Evolutionary conservation across 1,140 invertebrate genomes (phyloP), one percentile per base, ranked within the genome.

Genomic region (Vollenhovia emeryi): DNA sequence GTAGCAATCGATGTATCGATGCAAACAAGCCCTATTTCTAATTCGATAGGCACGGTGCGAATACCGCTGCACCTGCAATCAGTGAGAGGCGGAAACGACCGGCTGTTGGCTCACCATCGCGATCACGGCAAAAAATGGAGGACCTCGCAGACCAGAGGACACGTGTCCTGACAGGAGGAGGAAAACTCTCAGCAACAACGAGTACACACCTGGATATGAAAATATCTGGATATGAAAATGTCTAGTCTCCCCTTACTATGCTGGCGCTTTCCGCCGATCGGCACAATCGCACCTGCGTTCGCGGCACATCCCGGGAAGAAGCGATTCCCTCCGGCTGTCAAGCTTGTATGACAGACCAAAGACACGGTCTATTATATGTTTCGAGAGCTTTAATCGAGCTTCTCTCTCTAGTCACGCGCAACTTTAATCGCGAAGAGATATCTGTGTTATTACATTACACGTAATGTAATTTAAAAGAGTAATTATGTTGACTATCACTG

Each of bases 141-240:
- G 85, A 84, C 87, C 36, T 62, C 89, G 69, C 88, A 92, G 71
- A 33, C 80, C 8, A 86, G 80, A 33, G 91, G 87, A 36, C 91
- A 92, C 68, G 89, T 92, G 2, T 93, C 92, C 84, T 93, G 92
- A 92, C 91, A 93, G 71, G 90, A 92, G 40, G 89, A 93, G 62
- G 88, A 91, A 15, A 85, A 82, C 27, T 36, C 75, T 43, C 71
- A 89, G 15, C 88, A 90, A 84, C 91, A 92, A 88, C 91, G 92
- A 90, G 92, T 92, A 84, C 92, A 93, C 52, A 92, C 92, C 45
- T 93, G 92, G 91, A 93, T 93, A 91, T 93, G 69, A 71, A 69
- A 57, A 40, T 68, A 80, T 73, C 45, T 93, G 91, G 91, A 93
- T 93, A 91, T 92, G 73, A 71, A 59, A 57, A 33, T 68, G 75